Evolutionary conservation across 2,797 vertebrate genomes (phyloP), one percentile per base, ranked within the genome.

Genomic region (Tachyglossus aculeatus): DNA sequence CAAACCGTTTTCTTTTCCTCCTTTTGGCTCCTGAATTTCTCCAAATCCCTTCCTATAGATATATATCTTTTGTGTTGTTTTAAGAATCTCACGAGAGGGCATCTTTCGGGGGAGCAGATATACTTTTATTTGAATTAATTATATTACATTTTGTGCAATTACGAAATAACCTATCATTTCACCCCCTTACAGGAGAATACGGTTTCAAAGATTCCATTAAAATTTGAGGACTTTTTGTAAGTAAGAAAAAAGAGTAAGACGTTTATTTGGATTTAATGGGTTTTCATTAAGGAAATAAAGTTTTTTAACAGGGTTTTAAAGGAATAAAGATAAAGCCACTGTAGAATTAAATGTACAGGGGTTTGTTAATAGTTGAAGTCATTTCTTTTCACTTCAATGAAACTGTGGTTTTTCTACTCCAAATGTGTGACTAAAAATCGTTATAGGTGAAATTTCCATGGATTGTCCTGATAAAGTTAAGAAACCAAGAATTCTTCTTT

Each of bases 201-300:
- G 29, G 10, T 41, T 71, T 67, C 24, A 25, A 2, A 39, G 57
- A 57, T 18, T 45, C 25, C 5, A 53, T 22, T 36, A 67, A 22
- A 9, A 13, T 47, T 37, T 25, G 6, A 51, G 2, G 2, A 11
- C 2, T 9, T 48, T 48, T 52, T 21, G 18, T 13, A 25, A 33
- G 9, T 47, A 44, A 48, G 4, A 24, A 6, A 34, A 43, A 43
- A 57, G 9, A 19, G 1, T 7, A 40, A 19, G 9, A 22, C 9
- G 15, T 6, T 63, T 59, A 56, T 32, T 67, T 65, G 47, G 13
- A 12, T 31, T 61, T 65, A 54, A 5, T 36, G 48, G 2, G 1
- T 33, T 59, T 70, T 75, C 45, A 5, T 29, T 56, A 72, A 29
- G 41, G 9, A 45, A n/a, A 58, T 38, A 80, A 67, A 60, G 8